Base-by-base conservation (phyloP, 2,113 vertebrate species). In the Azemiops feae region DNA sequence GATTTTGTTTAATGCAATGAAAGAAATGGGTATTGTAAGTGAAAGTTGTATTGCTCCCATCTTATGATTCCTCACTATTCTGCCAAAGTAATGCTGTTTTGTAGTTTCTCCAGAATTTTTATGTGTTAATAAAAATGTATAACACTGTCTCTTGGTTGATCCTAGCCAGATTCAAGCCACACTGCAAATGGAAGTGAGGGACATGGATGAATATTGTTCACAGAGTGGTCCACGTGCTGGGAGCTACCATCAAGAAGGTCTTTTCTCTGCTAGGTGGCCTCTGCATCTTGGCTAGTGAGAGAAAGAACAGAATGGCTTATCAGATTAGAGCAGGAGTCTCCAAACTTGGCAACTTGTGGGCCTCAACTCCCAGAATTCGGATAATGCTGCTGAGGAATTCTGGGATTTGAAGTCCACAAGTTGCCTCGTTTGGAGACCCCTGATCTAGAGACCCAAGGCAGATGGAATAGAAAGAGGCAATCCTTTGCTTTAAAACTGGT, bases 111-210 rank as follows among this genome's bases (percentile, higher is more conserved):
- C 96, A 97, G 91, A 96, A 95, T 98, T 98, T 98, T 98, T 98
- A 98, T 98, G 96, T 97, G 96, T 97, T 98, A 98, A 98, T 98
- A 98, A 98, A 92, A 98, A 96, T 95, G 95, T 96, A 93, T 91
- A 94, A 94, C 93, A 94, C 12, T 93, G 89, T 89, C 47, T 95
- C 58, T 95, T 94, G 91, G 47, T 93, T 96, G 92, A 92, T 96
- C 96, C 86, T 93, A 95, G 92, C 39, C 93, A 95, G 30, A 43
- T 14, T 52, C 0, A 1, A 81, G 34, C 34, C 34, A 39, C 34
- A 39, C 7, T 81, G 34, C 34, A 39, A 39, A 39, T 9, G 18
- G 69, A 81, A 39, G 34, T 22, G 69, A 81, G 69, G 69, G 18
- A 81, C 34, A 22, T 39, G 18, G 69, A 22, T 39, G 34, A 22